Evolutionary conservation across 2,888 invertebrate species (phyloP), one percentile per base, ranked within the genome.

Genomic region (Eupelmus urozonus): DNA sequence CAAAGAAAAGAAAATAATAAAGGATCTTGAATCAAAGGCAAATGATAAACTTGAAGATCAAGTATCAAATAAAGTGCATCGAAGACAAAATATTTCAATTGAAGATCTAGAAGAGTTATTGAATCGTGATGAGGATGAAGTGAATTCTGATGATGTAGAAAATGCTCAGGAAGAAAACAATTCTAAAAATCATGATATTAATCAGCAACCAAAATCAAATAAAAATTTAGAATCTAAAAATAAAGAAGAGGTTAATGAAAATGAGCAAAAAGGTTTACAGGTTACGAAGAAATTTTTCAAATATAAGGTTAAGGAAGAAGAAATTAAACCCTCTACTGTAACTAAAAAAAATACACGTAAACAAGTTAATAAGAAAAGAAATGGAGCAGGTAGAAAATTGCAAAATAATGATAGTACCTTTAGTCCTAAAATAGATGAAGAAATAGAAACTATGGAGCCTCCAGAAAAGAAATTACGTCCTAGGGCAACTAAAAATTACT

Each of bases 201-300:
- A 69, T 53, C 18, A 53, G 2, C 42, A 40, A 40, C n/a, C 27
- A 62, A n/a, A 16, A 49, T 13, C 1, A 34, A 49, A 20, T 16
- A 5, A 55, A 27, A 49, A 42, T 9, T 13, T 9, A 3, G 11
- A 57, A 1, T 20, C 13, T 5, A 20, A 27, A 18, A 34, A 16
- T 16, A 66, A 18, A n/a, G 34, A 65, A 40, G 45, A 53, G 20
- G 18, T 7, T 16, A 13, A 16, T 49, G 16, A 20, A 53, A 53
- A 53, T 13, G 3, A 66, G 11, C 4, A 23, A 3, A 65, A 65
- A 45, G 20, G 20, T 4, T 53, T 3, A 53, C n/a, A n/a, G n/a
- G n/a, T n/a, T n/a, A n/a, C n/a, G 9, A 79, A 72, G 11, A 73
- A 76, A 53, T 80, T 80, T 60, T 80, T 80, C 51, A 77, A 80